These are phyloP conservation scores for Agrochola litura DNA, from an alignment of 2,888 invertebrate genomes.

Conservation along the genomic window DNA sequence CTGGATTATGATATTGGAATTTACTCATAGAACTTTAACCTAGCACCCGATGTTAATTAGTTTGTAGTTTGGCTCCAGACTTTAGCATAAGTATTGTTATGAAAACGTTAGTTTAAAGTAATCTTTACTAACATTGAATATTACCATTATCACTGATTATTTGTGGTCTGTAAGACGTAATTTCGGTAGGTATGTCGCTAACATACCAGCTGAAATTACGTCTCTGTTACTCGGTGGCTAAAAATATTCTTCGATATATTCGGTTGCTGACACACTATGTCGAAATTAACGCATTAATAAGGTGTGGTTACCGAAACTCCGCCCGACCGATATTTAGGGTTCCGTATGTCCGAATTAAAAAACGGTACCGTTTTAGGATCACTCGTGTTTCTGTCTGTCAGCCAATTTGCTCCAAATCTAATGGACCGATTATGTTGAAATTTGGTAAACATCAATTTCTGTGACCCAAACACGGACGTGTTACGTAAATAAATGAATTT, in stretches of 20 bases:
- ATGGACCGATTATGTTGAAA: no score
- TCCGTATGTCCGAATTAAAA: no score
- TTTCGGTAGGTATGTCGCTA: no score
- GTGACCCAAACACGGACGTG: no score
- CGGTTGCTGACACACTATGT: background rate
- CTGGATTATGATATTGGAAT: constrained; percentile 71
- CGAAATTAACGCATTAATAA: background rate
- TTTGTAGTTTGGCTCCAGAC: background rate
- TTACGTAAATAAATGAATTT: no score
- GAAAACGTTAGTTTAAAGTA: background rate
- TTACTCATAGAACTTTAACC: constrained; percentile 38
- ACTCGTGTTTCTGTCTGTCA: no score
- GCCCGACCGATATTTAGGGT: background rate
- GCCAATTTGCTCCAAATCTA: no score
- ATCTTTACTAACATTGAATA: background rate
- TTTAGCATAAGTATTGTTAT: background rate
- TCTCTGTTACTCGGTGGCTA: background rate
- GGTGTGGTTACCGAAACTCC: background rate
- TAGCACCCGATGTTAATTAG: background rate
- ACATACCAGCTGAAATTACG: background rate
- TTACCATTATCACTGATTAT: background rate
- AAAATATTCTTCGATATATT: background rate
- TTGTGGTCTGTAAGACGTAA: background rate
- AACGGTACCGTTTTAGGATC: no score
- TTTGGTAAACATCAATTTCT: no score